Conservation (phyloP, 2,888 invertebrate species). For the Macrophya alboannulata region DNA sequence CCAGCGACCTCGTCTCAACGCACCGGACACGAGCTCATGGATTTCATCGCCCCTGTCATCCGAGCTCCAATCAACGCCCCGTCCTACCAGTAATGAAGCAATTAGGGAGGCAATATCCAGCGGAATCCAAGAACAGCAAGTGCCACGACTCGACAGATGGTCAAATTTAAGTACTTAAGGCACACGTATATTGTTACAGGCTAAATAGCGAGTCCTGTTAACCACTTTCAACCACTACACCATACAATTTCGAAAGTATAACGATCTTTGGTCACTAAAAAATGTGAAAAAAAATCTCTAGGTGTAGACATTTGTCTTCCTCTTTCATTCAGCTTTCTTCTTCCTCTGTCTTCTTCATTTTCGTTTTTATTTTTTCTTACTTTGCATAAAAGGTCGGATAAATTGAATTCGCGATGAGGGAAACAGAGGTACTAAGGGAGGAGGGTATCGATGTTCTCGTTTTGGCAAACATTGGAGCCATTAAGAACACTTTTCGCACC, state of each 20-base stretch:
- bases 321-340: not conserved
- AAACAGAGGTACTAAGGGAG: not conserved
- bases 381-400: not conserved
- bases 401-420: conserved; percentile 19
- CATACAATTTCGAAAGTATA: not conserved
- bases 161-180: conserved; percentile 18
- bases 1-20: not conserved
- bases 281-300: not conserved
- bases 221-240: not conserved
- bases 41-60: conserved; percentile 28
- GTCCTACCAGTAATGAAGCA: conserved; percentile 40
- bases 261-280: not conserved
- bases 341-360: too few species aligned
- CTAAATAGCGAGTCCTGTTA: not conserved
- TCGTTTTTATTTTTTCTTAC: not conserved
- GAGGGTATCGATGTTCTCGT: conserved; percentile 3
- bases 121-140: conserved; percentile 32
- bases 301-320: not conserved
- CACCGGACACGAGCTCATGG: conserved; percentile 3
- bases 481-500: conserved; percentile 14
- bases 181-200: not conserved
- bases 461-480: conserved; percentile 23
- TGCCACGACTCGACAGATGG: conserved; percentile 22
- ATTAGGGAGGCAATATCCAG: conserved; percentile 33
- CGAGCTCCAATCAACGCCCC: conserved; percentile 39